Percentiles rank a stretch among this genome's conserved stretches.
These are phyloP conservation scores for Tragelaphus strepsiceros DNA, from an alignment of 2,113 vertebrate genomes.

Conservation along the genomic window DNA sequence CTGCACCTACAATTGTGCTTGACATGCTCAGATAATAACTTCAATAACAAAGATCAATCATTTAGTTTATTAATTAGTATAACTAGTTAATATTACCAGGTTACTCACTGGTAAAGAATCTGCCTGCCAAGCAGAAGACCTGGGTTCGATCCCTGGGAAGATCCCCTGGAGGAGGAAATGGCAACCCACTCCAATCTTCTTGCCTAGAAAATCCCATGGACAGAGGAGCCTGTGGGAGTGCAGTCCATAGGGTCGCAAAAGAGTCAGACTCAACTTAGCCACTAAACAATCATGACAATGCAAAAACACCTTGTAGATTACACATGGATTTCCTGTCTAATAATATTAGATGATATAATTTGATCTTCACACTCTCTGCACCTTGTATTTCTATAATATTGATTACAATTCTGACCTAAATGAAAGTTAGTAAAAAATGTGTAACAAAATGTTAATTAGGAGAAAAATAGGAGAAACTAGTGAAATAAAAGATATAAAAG, in stretches of 20 bases:
- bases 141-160: neutral
- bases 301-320: neutral
- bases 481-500: neutral
- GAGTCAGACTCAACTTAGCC: neutral
- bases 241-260: rapidly evolving
- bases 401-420: neutral
- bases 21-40: neutral
- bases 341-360: neutral
- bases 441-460: neutral
- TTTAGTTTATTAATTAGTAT: neutral
- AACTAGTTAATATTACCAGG: neutral
- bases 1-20: neutral
- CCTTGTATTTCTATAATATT: neutral
- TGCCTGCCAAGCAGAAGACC: neutral
- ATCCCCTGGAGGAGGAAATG: neutral
- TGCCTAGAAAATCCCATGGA: neutral
- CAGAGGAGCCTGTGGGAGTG: neutral
- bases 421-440: neutral
- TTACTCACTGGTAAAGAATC: neutral
- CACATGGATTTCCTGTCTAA: neutral
- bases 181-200: neutral
- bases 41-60: neutral
- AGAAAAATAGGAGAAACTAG: neutral
- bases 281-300: neutral
- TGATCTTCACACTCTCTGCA: neutral